Evolutionary conservation across 1,140 invertebrate species (phyloP).

Genomic region (Triops cancriformis): DNA sequence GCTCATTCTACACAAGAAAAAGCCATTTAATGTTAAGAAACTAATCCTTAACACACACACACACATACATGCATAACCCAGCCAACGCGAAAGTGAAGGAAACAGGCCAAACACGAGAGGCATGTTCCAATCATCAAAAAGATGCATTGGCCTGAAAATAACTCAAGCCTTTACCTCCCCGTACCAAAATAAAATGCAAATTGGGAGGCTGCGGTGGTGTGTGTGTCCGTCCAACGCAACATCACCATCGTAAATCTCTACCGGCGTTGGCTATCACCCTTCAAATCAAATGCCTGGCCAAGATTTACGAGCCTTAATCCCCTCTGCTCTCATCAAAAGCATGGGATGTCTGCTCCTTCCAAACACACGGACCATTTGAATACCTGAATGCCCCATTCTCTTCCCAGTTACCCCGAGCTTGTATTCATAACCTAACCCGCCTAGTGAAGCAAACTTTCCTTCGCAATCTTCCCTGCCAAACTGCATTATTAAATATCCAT

Average conservation of each 20-base stretch:
- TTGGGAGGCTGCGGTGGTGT: neutral
- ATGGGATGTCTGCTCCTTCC: neutral
- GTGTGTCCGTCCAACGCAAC: neutral
- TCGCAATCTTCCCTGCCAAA: neutral
- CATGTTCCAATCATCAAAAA: neutral
- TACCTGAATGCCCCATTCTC: neutral
- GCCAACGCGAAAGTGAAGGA: neutral
- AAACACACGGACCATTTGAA: neutral
- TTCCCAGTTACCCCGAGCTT: neutral
- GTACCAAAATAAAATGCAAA: conserved; percentile 7
- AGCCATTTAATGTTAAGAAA: conserved; percentile 6
- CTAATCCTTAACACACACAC: neutral
- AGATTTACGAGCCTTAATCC: conserved; percentile 3
- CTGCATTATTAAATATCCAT: neutral
- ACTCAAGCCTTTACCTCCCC: conserved; percentile 4
- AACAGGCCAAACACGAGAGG: neutral
- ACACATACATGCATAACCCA: neutral
- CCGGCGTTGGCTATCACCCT: neutral
- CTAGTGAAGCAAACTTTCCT: neutral
- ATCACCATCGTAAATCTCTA: neutral
- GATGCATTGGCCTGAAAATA: conserved; percentile 10
- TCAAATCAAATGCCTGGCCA: neutral
- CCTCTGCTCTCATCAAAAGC: neutral
- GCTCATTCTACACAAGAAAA: neutral
- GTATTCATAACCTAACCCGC: neutral